phyloP scores from a whole-genome alignment of 2,113 vertebrate genomes.

The Hiodon alosoides region DNA sequence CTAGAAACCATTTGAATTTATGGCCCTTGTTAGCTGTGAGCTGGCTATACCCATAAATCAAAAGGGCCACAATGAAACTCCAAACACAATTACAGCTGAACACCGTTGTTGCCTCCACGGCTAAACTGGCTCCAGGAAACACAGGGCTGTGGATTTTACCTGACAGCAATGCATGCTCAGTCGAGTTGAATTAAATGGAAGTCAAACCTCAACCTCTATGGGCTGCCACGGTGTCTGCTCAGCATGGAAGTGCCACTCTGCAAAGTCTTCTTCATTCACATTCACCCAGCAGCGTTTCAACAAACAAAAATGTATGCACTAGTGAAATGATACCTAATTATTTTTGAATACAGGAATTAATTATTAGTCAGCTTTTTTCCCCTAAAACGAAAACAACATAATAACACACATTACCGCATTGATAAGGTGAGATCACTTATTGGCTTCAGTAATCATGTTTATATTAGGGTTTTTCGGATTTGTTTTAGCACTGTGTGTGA shows the following conservation, averaged over 20 bases:
- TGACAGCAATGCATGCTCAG: background rate
- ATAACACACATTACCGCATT: background rate
- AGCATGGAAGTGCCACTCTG: background rate
- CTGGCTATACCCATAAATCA: slow-evolving; percentile 54
- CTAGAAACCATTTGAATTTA: slow-evolving; percentile 43
- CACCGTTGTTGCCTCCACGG: slow-evolving; percentile 20
- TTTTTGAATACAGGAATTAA: background rate
- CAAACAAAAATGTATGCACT: background rate
- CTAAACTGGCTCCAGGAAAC: background rate
- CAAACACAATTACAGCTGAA: slow-evolving; percentile 48
- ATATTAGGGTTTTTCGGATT: too few species aligned
- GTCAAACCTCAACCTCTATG: background rate
- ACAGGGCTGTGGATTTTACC: slow-evolving; percentile 1
- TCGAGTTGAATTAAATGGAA: slow-evolving; percentile 15
- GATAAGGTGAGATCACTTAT: background rate
- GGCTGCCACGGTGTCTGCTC: background rate
- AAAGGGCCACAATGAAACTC: slow-evolving; percentile 33
- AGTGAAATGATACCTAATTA: background rate
- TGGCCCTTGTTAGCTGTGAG: slow-evolving; percentile 46
- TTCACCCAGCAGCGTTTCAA: background rate
- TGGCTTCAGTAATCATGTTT: background rate
- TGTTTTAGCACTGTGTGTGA: too few species aligned
- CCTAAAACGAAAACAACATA: background rate
- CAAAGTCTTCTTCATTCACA: background rate
- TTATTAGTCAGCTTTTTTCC: background rate